These are phyloP conservation scores for Atrina japonica DNA, from an alignment of 2,888 invertebrate genomes.

Conservation along the genomic window DNA sequence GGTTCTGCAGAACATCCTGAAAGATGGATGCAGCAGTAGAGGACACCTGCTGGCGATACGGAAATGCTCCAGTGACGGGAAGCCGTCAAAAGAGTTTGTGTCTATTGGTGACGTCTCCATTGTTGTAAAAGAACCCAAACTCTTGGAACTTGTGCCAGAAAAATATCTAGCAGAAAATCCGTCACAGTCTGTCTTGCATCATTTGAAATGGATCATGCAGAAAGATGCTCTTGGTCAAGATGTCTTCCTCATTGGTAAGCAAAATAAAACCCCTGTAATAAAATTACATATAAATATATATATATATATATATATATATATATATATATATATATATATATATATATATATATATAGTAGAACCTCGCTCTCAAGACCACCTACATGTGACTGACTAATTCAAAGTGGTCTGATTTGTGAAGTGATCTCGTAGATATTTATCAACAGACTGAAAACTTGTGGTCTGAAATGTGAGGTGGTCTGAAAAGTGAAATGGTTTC, in stretches of 20 bases:
- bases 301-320: no score
- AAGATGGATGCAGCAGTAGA: slow-evolving; percentile 15
- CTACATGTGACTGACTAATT: no score
- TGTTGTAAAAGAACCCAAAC: slow-evolving; percentile 82
- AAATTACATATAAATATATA: no score
- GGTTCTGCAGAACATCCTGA: slow-evolving; percentile 29
- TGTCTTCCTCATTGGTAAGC: slow-evolving; percentile 92
- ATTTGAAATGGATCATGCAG: slow-evolving; percentile 97
- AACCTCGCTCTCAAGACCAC: no score
- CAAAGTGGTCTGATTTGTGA: no score
- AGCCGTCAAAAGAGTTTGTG: slow-evolving; percentile 39
- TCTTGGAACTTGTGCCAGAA: slow-evolving; percentile 91
- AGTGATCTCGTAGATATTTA: no score
- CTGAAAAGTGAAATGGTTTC: no score
- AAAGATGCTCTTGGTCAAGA: slow-evolving; percentile 94
- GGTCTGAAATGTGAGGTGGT: no score
- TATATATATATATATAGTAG: no score
- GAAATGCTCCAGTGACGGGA: slow-evolving; percentile 30
- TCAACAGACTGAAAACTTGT: no score
- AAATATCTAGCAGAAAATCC: slow-evolving; percentile 83
- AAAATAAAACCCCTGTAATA: no score
- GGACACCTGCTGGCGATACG: slow-evolving; percentile 23
- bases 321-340: no score
- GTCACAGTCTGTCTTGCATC: slow-evolving; percentile 87
- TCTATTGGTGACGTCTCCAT: slow-evolving; percentile 78